phyloP scores from a whole-genome alignment of 2,797 vertebrate species.

The Rhinella marina region DNA sequence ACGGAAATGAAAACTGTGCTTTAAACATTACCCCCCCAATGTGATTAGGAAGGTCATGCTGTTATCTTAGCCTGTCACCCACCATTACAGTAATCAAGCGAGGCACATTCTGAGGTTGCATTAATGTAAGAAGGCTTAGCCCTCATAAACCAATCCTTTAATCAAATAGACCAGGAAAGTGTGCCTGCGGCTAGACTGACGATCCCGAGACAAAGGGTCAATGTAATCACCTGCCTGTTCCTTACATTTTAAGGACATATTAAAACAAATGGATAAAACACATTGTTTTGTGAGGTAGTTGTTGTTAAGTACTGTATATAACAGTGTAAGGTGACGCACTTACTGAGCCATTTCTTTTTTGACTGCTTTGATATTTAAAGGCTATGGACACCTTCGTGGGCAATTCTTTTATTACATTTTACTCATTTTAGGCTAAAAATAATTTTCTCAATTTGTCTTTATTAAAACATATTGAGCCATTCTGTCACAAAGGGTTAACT shows the following conservation, averaged over 20 bases:
- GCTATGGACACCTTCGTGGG: not conserved
- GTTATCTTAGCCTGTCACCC: conserved; percentile 30
- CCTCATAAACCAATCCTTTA: conserved; percentile 27
- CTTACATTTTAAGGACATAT: not conserved
- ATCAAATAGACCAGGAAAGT: conserved; percentile 41
- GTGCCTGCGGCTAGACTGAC: conserved; percentile 25
- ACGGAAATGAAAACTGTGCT: not conserved
- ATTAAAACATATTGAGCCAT: no score
- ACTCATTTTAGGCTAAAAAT: no score
- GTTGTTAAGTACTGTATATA: no score
- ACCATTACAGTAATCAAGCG: conserved; percentile 13
- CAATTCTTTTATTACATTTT: no score
- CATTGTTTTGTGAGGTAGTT: not conserved
- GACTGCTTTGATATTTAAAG: not conserved
- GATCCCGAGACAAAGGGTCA: conserved; percentile 10
- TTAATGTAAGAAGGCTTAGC: conserved; percentile 9
- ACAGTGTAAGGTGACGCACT: not conserved
- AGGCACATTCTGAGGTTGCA: not conserved
- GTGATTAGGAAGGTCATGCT: conserved; percentile 7
- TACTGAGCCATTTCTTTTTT: not conserved
- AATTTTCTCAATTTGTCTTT: no score
- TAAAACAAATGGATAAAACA: not conserved
- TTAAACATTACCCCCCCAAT: not conserved
- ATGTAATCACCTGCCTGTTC: conserved; percentile 24
- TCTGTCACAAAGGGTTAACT: no score